Base-by-base conservation (phyloP, 2,797 vertebrate species). In the Alauda arvensis region DNA sequence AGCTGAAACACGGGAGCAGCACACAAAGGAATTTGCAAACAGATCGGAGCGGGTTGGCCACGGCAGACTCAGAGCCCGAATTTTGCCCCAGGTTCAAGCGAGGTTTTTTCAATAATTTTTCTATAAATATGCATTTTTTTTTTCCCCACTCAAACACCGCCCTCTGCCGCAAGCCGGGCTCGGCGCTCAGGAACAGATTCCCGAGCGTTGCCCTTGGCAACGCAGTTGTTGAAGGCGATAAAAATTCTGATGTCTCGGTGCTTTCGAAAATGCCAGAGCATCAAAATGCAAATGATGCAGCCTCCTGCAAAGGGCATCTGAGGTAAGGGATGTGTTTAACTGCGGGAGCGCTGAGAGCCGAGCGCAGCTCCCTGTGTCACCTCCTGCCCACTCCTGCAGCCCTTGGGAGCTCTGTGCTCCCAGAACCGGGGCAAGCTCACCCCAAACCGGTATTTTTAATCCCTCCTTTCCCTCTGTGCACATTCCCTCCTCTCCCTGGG, bases 231-330 rank as follows among this genome's bases (percentile, higher is more conserved):
- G 91, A 25, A 86, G 72, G 91, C 77, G 92, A 91, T 88, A 89
- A 93, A 78, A 95, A 89, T 92, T 80, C 86, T 91, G 49, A 13
- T 62, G 86, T 83, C 85, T 91, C 76, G 83, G 65, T 26, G 76
- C 1, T 83, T 86, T 77, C 18, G 76, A 94, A 93, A 94, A 75
- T 23, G 92, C 92, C 86, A 94, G 76, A 75, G 69, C 91, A 93
- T 94, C 93, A 88, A 95, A 94, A 95, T 94, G 92, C 89, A 94
- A 95, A 95, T 89, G 86, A 53, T 56, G 24, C 81, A 12, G 76
- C 84, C 85, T 86, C 62, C 78, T 53, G 88, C 81, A 77, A 87
- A 91, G 94, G 91, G 91, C 91, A 24, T 85, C 56, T 14, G 88
- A 94, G 93, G 94, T 95, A 82, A 94, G 62, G 72, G 76, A 75